A percentile compares a stretch with the other conserved stretches of the same genome.
phyloP scores from a whole-genome alignment of 2,113 vertebrate species.

The Sebastes schlegelii region DNA sequence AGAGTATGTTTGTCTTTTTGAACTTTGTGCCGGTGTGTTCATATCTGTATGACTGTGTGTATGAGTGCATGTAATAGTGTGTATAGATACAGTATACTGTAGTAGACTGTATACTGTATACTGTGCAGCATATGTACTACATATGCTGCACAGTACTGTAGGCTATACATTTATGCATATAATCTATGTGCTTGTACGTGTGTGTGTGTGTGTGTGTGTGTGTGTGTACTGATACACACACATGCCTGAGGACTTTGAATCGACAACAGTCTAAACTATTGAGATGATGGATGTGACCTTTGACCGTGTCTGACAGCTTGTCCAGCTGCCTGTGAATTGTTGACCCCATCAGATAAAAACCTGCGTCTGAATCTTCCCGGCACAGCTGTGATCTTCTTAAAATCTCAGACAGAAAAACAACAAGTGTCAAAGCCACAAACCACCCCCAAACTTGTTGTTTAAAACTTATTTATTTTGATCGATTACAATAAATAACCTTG shows the following conservation, averaged over 20 bases:
- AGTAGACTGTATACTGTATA: too few species aligned
- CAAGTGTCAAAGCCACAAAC: background rate
- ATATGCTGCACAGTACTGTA: background rate
- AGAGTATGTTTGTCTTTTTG: constrained; percentile 20
- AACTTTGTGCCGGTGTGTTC: background rate
- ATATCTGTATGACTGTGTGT: background rate
- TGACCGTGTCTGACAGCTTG: constrained; percentile 51
- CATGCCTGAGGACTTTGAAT: constrained; percentile 5
- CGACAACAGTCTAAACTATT: background rate
- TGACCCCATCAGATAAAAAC: constrained; percentile 47
- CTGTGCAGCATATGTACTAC: too few species aligned
- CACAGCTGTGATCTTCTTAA: constrained; percentile 51
- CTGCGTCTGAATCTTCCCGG: constrained; percentile 9
- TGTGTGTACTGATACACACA: background rate
- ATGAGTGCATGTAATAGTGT: background rate
- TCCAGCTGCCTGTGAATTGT: constrained; percentile 21
- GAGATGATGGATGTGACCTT: constrained; percentile 35
- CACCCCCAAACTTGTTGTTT: background rate
- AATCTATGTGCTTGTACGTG: background rate
- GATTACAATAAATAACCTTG: background rate
- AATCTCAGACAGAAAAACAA: background rate
- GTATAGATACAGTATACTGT: background rate
- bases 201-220: background rate
- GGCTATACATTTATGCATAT: background rate
- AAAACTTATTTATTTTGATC: background rate